Evolutionary conservation across 2,113 vertebrate genomes (phyloP).

Genomic region (Entomyzon cyanotis): DNA sequence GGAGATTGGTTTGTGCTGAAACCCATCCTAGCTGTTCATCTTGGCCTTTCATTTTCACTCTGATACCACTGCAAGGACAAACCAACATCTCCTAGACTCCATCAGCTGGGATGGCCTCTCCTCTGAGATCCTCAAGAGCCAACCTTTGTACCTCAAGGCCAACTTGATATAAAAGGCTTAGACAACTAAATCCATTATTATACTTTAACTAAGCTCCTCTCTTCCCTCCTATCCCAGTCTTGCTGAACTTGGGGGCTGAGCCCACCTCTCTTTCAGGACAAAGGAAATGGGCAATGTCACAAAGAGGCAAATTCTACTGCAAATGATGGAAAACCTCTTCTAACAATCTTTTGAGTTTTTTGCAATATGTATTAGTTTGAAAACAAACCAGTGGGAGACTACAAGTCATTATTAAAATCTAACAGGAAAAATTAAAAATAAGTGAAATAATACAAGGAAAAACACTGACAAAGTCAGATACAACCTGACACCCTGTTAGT

Average conservation of each 20-base stretch:
- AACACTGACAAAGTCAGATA: too few relatives aligned
- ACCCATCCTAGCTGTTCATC: neutral
- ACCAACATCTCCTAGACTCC: neutral
- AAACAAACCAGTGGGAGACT: too few relatives aligned
- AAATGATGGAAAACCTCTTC: neutral
- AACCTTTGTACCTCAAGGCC: neutral
- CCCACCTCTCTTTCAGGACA: neutral
- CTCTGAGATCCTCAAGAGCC: neutral
- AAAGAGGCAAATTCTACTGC: neutral
- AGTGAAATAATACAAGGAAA: too few relatives aligned
- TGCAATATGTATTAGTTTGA: too few relatives aligned
- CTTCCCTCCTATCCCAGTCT: neutral
- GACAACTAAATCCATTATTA: neutral
- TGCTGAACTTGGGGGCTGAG: neutral
- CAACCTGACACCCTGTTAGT: too few relatives aligned
- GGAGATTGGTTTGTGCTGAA: neutral
- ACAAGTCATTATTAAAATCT: too few relatives aligned
- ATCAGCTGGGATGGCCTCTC: accelerated
- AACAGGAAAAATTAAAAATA: too few relatives aligned
- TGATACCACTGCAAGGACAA: neutral
- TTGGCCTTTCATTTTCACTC: neutral
- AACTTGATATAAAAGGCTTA: neutral
- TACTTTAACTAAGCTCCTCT: neutral
- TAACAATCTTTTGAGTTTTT: neutral
- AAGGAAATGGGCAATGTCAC: neutral